phyloP scores from a whole-genome alignment of 2,888 invertebrate genomes.

The Eledona agricola region DNA sequence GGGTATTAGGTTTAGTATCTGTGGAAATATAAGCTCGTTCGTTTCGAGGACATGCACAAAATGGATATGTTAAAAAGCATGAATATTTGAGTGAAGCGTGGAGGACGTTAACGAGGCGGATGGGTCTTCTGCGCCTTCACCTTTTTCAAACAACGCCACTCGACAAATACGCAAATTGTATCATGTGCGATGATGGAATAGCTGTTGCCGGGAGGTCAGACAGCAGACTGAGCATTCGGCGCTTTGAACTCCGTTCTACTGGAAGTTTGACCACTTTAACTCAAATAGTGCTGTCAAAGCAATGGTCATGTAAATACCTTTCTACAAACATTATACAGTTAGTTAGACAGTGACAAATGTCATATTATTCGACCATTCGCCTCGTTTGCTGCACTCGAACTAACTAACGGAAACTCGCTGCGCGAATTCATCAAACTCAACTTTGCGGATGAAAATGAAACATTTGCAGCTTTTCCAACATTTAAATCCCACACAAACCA shows the following conservation, averaged over 20 bases:
- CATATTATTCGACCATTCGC: constrained; percentile 10
- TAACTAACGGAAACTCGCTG: too few relatives aligned
- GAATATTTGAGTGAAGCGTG: constrained; percentile 28
- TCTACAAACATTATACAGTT: constrained; percentile 41
- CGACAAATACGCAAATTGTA: constrained; percentile 35
- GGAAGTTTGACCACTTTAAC: constrained; percentile 47
- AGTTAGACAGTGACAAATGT: constrained; percentile 39
- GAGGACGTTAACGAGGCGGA: constrained; percentile 27
- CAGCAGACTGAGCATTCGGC: constrained; percentile 18
- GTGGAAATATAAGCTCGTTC: constrained; percentile 25
- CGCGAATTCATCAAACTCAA: too few relatives aligned
- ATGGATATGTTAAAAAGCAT: constrained; percentile 32
- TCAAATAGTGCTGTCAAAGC: constrained; percentile 38
- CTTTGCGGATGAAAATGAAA: too few relatives aligned
- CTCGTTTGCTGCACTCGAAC: background rate
- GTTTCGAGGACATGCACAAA: constrained; percentile 24
- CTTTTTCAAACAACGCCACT: constrained; percentile 27
- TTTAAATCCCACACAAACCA: too few relatives aligned
- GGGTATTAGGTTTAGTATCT: constrained; percentile 26
- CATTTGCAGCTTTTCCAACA: too few relatives aligned
- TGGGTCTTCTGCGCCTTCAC: constrained; percentile 20
- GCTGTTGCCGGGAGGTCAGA: constrained; percentile 31
- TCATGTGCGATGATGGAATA: constrained; percentile 29
- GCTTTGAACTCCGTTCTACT: constrained; percentile 44
- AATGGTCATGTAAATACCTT: constrained; percentile 39